Evolutionary conservation across 2,797 vertebrate genomes (phyloP).

Genomic region (Chlorospingus flavigularis): DNA sequence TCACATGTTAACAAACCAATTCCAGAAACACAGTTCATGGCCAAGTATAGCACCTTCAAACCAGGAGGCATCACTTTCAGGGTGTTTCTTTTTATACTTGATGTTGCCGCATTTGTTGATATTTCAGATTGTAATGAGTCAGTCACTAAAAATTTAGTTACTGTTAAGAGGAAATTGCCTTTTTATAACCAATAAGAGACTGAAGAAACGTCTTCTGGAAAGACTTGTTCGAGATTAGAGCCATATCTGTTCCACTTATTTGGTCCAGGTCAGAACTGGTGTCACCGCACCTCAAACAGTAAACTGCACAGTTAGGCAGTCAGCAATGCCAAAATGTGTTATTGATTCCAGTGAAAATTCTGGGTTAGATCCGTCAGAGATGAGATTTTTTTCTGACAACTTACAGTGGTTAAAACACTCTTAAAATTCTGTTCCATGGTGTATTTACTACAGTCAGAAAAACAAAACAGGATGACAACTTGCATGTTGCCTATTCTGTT

Average conservation of each 20-base stretch:
- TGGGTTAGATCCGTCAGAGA: slow-evolving; percentile 6
- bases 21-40: slow-evolving; percentile 40
- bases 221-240: slow-evolving; percentile 17
- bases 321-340: background rate
- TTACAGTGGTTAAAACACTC: background rate
- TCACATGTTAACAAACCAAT: slow-evolving; percentile 16
- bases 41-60: slow-evolving; percentile 34
- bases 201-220: slow-evolving; percentile 41
- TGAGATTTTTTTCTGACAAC: slow-evolving; percentile 20
- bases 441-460: slow-evolving; percentile 37
- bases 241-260: background rate
- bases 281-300: background rate
- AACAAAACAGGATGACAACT: background rate
- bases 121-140: slow-evolving; percentile 3
- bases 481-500: slow-evolving; percentile 37
- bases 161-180: slow-evolving; percentile 42
- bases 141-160: background rate
- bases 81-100: slow-evolving; percentile 46
- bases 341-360: background rate
- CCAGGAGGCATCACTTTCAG: slow-evolving; percentile 18
- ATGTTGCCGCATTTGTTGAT: slow-evolving; percentile 40
- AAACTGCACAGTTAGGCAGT: background rate
- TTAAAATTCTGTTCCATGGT: slow-evolving; percentile 10
- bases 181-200: slow-evolving; percentile 24
- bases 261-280: slow-evolving; percentile 8